Evolutionary conservation across 2,797 vertebrate genomes (phyloP), one percentile per base, ranked within the genome.

Genomic region (Anisognathus igniventris): DNA sequence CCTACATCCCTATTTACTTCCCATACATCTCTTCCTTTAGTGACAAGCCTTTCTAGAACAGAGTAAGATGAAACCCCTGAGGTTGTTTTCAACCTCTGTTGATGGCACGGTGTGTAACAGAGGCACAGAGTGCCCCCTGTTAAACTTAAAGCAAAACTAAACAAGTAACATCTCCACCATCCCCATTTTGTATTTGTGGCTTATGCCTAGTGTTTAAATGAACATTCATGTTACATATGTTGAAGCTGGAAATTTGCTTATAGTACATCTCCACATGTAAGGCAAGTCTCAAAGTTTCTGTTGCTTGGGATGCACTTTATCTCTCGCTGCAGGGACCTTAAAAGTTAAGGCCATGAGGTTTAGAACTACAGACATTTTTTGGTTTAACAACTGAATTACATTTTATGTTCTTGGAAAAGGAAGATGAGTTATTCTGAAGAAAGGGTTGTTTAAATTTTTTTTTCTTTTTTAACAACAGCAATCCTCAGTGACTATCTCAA

Each of bases 71-170:
- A 64, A 58, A 4, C 2, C 8, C 4, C 21, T 10, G 30, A 25
- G 10, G 7, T 74, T 62, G 20, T 56, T 88, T 83, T 60, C 44
- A 74, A 3, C 8, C 21, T 66, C 21, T 70, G 5, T 62, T 70
- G 54, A 30, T 76, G 27, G 4, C 39, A n/a, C 0, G 0, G n/a
- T 42, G 18, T 70, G 19, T 67, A 47, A 77, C 30, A 64, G 23
- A 53, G 33, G 17, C 39, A 42, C 2, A 28, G n/a, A n/a, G n/a
- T 33, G 19, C 2, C 18, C 22, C 4, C 4, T 58, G 0, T 54
- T 60, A 66, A 79, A 33, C 22, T 62, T 68, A 25, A 74, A 51
- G 5, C 40, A 77, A 80, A 77, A 44, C 2, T 30, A 27, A 37
- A 54, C 18, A 72, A 76, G 17, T 58, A 1, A 31, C 44, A 20